Base-by-base conservation (phyloP, 2,888 invertebrate species). In the Sycophila texana region DNA sequence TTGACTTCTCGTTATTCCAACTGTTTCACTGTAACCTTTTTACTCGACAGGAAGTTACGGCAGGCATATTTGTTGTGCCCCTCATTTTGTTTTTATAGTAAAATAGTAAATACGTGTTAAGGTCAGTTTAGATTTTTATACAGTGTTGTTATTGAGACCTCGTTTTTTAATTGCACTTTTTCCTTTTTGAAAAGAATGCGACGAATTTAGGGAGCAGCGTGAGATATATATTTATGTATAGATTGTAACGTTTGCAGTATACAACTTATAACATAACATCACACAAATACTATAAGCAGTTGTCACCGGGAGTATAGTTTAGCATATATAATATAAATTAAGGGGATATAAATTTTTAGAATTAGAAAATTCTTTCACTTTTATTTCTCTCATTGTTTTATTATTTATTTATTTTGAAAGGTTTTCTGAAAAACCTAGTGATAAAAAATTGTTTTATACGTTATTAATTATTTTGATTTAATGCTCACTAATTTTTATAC, bases 71-170 rank as follows among this genome's bases (percentile, higher is more conserved):
- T 74, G 57, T 68, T 77, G 72, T 73, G 73, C 53, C 68, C 39
- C 63, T 22, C 16, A 67, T 84, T 85, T 82, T 85, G 84, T 86
- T 87, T 87, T 86, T 77, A 71, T 79, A 79, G 65, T 74, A 55
- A 86, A 86, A 71, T 79, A 79, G 65, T 74, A 55, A 86, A 86
- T 88, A 86, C 84, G 82, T 83, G 83, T 86, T 87, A 87, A 86
- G 86, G 86, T 88, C 88, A 88, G 86, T 88, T 87, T 88, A 88
- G 88, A 89, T 88, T 88, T 89, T 89, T 88, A 88, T 89, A 89
- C 88, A 85, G 83, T 85, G 86, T 85, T 82, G 79, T 80, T 78
- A 84, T 76, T 76, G 82, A 82, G 80, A 85, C 68, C 71, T 74
- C 61, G 61, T 79, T 82, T 79, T 77, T 74, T 81, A 68, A 67